A percentile compares a stretch with the other conserved stretches of the same genome.
These are phyloP conservation scores for Phengaris arion DNA, from an alignment of 2,888 invertebrate genomes.

Conservation along the genomic window DNA sequence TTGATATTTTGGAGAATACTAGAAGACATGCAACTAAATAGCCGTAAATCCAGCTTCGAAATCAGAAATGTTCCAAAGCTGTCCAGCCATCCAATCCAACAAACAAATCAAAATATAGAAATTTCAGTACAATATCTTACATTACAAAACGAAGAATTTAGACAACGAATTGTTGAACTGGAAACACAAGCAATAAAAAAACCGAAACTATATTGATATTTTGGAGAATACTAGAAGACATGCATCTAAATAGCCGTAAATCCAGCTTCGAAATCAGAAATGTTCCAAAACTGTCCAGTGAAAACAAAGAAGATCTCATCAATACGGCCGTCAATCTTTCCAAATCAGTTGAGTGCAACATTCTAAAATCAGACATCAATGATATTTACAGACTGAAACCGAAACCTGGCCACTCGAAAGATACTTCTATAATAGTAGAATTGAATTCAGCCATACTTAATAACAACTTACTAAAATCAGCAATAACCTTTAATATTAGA, in stretches of 20 bases:
- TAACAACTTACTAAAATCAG: conserved; percentile 16
- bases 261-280: conserved; percentile 37
- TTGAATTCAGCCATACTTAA: too few relatives aligned
- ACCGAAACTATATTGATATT: conserved; percentile 33
- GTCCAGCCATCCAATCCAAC: neutral
- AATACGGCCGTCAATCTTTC: conserved; percentile 33
- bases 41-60: conserved; percentile 34
- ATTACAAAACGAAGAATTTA: conserved; percentile 33
- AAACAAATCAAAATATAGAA: neutral
- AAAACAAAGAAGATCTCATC: conserved; percentile 34
- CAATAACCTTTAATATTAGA: conserved; percentile 35
- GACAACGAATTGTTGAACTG: conserved; percentile 27
- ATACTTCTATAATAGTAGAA: too few relatives aligned
- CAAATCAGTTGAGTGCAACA: neutral
- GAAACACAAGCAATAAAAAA: conserved; percentile 19
- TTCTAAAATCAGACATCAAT: too few relatives aligned
- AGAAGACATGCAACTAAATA: conserved; percentile 32
- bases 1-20: conserved; percentile 33
- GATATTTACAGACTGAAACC: neutral
- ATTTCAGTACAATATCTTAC: neutral
- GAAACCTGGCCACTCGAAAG: too few relatives aligned
- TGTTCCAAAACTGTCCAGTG: conserved; percentile 32
- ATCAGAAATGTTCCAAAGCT: conserved; percentile 37
- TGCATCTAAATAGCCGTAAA: conserved; percentile 31
- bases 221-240: conserved; percentile 36